Base-by-base conservation (phyloP, 2,888 invertebrate genomes). In the Parascotia fuliginaria region DNA sequence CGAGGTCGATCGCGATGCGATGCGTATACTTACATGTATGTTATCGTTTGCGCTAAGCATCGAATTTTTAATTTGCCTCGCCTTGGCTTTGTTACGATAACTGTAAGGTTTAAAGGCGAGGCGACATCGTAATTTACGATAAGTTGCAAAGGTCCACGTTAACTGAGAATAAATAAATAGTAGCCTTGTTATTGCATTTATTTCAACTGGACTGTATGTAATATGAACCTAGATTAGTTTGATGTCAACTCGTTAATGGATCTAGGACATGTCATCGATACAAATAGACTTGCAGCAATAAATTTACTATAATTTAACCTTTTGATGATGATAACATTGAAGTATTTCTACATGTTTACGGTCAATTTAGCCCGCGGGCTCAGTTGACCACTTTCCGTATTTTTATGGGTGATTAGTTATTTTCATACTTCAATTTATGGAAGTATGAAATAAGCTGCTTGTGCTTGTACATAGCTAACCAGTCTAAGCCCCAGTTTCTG, bases 41-140 rank as follows among this genome's bases (percentile, higher is more conserved):
- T 65, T 69, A 69, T 69, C 65, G 54, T 57, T 65, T 44, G 47
- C 41, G 55, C 47, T 47, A 49, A 54, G 45, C 39, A 54, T 50
- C 47, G 45, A 46, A 39, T 60, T 65, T 53, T 65, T 65, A 49
- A 61, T 69, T 58, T 64, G 38, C 51, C 31, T 69, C 62, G 70
- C 65, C 54, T 60, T 53, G 55, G 58, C 50, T 60, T 60, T 57
- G 61, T 61, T 51, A 49, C 52, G 52, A 65, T 65, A 57, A 65
- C 57, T 60, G 31, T 46, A 24, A 19, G 36, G 45, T 55, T 57
- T 45, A 42, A 52, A 54, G 58, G 51, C 48, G 43, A 54, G 48
- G 32, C 40, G 44, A 36, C 36, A 38, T 42, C 32, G 28, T 44
- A 44, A 58, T 52, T 50, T 27, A 31, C 40, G 37, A 61, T 60